Evolutionary conservation across 2,113 vertebrate genomes (phyloP), one percentile per base, ranked within the genome.

Genomic region (Mionectes macconnelli): DNA sequence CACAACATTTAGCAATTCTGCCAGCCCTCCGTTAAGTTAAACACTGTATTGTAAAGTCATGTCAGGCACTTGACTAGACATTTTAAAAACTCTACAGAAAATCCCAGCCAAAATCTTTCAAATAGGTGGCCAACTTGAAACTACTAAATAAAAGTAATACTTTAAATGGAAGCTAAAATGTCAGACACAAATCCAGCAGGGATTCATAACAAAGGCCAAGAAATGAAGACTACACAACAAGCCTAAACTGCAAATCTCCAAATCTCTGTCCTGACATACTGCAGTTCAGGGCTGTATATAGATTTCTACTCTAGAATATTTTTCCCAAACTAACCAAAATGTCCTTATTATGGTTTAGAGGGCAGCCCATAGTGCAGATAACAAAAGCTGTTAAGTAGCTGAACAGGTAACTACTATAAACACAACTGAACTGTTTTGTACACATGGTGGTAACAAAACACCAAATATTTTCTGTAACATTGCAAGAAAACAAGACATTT

Each of bases 351-450:
- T 60, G 22, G 12, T 77, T 53, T 52, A 79, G 27, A 70, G 27
- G 14, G 4, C n/a, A 76, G 44, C 1, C 7, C 2, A 47, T 3
- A 27, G 28, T 2, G 8, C 15, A 35, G 16, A 22, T 10, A 42
- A 77, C 12, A 92, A 89, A 74, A 73, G 25, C 14, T 47, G 22
- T 8, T 77, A 30, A 67, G 33, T 1, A 86, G 59, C 39, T 67
- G 6, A 88, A 67, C 2, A 19, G 39, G 6, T 22, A 88, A 62
- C 13, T n/a, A 64, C 4, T 1, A 12, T 7, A 53, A 28, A 31
- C 21, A 55, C 10, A 82, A 52, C 3, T 33, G 64, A 89, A 84
- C 27, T 55, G 52, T 57, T 95, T 17, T 70, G 31, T n/a, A 66
- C 13, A 33, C 23, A 88, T 40, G 27, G 4, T 49, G 24, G 18